Conservation (phyloP, 1,140 invertebrate genomes). For the Mercenaria mercenaria region DNA sequence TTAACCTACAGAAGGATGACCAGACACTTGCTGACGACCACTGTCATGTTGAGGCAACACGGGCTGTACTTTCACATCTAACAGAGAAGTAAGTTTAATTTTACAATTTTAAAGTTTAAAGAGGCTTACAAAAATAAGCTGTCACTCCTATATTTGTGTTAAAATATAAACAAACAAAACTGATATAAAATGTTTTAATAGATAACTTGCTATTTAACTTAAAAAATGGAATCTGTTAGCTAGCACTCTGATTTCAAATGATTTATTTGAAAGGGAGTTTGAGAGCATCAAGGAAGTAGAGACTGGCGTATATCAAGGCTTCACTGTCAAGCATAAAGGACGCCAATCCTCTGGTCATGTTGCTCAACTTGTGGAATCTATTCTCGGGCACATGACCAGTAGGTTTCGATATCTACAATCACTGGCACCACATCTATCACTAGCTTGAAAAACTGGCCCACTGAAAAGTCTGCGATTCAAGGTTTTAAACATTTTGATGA, state of each 20-base stretch:
- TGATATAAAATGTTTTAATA: too few relatives aligned
- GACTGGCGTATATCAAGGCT: neutral
- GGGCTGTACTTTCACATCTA: neutral
- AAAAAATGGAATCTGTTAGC: neutral
- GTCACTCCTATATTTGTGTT: too few relatives aligned
- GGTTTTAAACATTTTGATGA: conserved; percentile 24
- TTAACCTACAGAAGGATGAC: neutral
- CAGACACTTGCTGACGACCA: neutral
- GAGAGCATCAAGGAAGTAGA: conserved; percentile 2
- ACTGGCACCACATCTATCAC: conserved; percentile 28
- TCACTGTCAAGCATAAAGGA: neutral
- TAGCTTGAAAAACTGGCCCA: conserved; percentile 40
- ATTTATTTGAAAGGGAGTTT: neutral
- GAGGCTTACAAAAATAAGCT: too few relatives aligned
- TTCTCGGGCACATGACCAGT: neutral
- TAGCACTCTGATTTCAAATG: neutral
- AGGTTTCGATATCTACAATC: conserved; percentile 16
- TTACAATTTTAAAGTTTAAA: neutral
- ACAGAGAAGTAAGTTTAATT: neutral
- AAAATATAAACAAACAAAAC: too few relatives aligned
- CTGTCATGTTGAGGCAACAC: neutral
- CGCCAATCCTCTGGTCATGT: neutral
- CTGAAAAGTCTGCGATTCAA: conserved; percentile 31
- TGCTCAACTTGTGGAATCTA: neutral
- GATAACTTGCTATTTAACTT: too few relatives aligned